Conservation (phyloP, 2,888 invertebrate genomes). For the Drosophila subquinaria region DNA sequence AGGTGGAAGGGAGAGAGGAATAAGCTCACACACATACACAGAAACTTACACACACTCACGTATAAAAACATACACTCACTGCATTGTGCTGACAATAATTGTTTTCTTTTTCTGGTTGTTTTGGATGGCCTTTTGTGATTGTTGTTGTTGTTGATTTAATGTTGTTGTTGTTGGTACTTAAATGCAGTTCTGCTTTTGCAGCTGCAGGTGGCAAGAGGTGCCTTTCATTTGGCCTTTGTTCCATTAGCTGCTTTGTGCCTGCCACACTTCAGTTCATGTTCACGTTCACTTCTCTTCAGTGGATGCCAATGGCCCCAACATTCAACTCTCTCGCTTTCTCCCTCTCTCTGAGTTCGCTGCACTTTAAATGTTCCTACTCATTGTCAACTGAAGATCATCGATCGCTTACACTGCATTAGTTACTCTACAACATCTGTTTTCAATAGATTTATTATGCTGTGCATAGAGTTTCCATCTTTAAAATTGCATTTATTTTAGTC, state of each 20-base stretch:
- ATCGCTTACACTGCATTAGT: not conserved
- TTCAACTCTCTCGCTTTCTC: not conserved
- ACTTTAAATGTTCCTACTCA: not conserved
- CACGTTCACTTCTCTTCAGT: conserved; percentile 5
- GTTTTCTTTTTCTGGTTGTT: not conserved
- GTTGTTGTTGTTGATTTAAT: conserved; percentile 24
- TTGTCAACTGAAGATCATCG: not conserved
- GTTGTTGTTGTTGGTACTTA: conserved; percentile 6
- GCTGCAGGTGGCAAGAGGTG: not conserved
- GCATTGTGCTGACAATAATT: conserved; percentile 24
- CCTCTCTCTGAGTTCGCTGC: conserved; percentile 2
- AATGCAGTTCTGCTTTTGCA: not conserved
- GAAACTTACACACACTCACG: not conserved
- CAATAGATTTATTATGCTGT: not conserved
- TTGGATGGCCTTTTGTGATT: conserved; percentile 20
- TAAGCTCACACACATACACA: not conserved
- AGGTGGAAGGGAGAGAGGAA: not conserved
- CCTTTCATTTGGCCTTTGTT: conserved; percentile 19
- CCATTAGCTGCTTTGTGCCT: conserved; percentile 20
- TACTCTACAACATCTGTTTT: too few relatives aligned
- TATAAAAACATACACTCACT: conserved; percentile 11
- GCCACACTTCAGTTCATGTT: conserved; percentile 17
- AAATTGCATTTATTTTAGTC: not conserved
- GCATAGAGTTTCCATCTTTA: not conserved
- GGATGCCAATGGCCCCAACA: conserved; percentile 1